Base-by-base conservation (phyloP, 2,113 vertebrate genomes). In the Hippolais icterina region DNA sequence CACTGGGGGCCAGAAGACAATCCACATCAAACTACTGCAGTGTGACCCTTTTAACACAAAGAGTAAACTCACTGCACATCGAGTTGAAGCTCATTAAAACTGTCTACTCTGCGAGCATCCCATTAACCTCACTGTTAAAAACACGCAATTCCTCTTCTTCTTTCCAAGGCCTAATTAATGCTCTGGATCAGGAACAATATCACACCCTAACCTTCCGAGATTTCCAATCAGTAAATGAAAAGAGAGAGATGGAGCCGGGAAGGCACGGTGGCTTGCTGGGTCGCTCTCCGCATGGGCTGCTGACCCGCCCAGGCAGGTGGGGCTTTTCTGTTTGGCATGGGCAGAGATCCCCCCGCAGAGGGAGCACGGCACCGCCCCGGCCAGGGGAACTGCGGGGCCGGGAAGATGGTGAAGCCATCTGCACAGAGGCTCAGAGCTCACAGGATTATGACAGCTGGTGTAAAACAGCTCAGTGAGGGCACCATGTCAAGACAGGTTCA, bases 21-120 rank as follows among this genome's bases (percentile, higher is more conserved):
- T 99, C 98, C 98, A 98, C 98, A 98, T 98, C 98, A 98, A 98
- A 98, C 98, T 98, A 99, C 98, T 98, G 98, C 98, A 99, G 98
- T 98, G 97, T 98, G 97, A 98, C 99, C 99, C 99, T 99, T 99
- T 99, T 99, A 99, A 99, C 99, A 98, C 97, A 95, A 97, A 98
- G 97, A 98, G 98, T 98, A 98, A 98, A 98, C 98, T 98, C 97
- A 78, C 97, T 97, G 98, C 98, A 98, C 97, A 94, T 65, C 87
- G 97, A 98, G 98, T 98, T 98, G 98, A 98, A 98, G 98, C 98
- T 98, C 98, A 98, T 98, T 98, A 98, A 98, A 98, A 98, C 98
- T 98, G 98, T 98, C 98, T 98, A 98, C 98, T 98, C 97, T 97
- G 98, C 37, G 97, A 98, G 98, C 98, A 98, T 98, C 98, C 98